These are phyloP conservation scores for Diabrotica virgifera DNA, from an alignment of 1,140 invertebrate species.

Conservation along the genomic window DNA sequence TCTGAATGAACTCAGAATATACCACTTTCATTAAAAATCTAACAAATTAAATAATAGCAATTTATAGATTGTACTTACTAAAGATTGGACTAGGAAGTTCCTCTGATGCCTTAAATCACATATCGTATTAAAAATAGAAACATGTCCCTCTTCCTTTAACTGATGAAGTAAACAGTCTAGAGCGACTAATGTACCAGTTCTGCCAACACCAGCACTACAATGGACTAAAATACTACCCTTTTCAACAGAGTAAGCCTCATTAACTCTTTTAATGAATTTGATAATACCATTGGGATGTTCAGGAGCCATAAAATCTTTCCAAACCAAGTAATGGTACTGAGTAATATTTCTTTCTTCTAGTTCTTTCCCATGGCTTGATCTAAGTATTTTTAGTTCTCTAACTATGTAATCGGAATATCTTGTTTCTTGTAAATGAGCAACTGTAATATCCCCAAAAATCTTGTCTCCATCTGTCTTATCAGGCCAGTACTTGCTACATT, in stretches of 20 bases:
- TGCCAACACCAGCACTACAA: conserved; percentile 88
- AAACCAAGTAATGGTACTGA: conserved; percentile 94
- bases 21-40: no score
- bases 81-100: conserved; percentile 90
- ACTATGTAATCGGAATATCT: conserved; percentile 79
- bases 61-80: conserved; percentile 55
- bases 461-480: conserved; percentile 74
- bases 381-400: conserved; percentile 67
- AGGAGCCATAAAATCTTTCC: conserved; percentile 93
- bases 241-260: conserved; percentile 80
- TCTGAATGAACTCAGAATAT: no score
- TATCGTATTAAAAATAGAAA: conserved; percentile 87
- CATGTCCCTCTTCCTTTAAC: conserved; percentile 73
- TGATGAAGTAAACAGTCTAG: conserved; percentile 86
- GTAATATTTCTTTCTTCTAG: conserved; percentile 69
- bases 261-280: conserved; percentile 85
- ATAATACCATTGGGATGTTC: conserved; percentile 88
- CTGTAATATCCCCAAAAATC: conserved; percentile 74
- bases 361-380: conserved; percentile 53
- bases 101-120: conserved; percentile 84
- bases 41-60: no score
- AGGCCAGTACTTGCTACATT: conserved; percentile 92
- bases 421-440: conserved; percentile 74
- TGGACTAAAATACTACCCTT: conserved; percentile 85
- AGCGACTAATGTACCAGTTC: conserved; percentile 88